Evolutionary conservation across 2,888 invertebrate genomes (phyloP), one percentile per base, ranked within the genome.

Genomic region (Leistus spinibarbis): DNA sequence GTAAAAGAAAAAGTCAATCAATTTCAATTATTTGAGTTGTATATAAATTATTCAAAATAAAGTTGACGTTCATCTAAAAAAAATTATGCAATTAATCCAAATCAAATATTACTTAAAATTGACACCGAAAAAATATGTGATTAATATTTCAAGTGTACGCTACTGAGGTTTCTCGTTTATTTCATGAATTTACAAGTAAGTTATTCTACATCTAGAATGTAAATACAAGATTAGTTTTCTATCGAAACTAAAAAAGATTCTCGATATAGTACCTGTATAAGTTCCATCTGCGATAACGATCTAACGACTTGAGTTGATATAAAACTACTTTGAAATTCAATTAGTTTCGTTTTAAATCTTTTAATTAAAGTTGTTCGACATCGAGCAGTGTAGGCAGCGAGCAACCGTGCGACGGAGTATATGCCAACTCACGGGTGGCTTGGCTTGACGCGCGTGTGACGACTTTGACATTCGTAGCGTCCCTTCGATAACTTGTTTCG

Each of bases 291-390:
- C 40, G 75, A 75, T 75, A 75, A 75, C 63, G 75, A 75, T 75
- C 75, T 72, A 56, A 72, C 56, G 66, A 72, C 68, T 56, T 9
- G 17, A 7, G 60, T 20, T 23, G 22, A 54, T 64, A 69, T 69
- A 66, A 67, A 77, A 77, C 77, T 76, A 74, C 78, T 78, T 78
- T 78, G 77, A 78, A 78, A 79, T 79, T 79, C 78, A 79, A 79
- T 79, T 79, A 77, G 77, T 77, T 76, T 76, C 77, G 70, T 79
- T 78, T 78, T 72, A 76, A 77, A 78, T 77, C 78, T 78, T 79
- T 78, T 78, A 78, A 79, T 79, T 79, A 79, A 78, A 77, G 76
- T 78, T 78, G 68, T 67, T 77, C 63, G 63, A 76, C 74, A 71
- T 27, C 17, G 23, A 54, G 54, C 9, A 1, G 60, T 60, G 60